A percentile compares a stretch with the other conserved stretches of the same genome.
Conservation (phyloP, 92 coral and sea anemone species). For the Paragorgia papillata region DNA sequence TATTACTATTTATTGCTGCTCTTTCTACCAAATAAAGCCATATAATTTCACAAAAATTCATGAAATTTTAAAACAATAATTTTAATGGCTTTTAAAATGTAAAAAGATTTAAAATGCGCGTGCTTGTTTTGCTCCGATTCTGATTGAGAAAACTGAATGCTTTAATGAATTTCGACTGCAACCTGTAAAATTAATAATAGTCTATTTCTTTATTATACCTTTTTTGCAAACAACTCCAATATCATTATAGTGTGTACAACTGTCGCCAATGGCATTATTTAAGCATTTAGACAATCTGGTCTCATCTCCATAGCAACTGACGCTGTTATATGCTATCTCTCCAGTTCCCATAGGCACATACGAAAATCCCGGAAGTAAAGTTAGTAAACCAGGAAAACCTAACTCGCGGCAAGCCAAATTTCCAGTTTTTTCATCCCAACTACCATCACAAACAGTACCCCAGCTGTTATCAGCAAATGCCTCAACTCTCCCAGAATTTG, state of each 20-base stretch:
- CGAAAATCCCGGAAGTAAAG: background rate
- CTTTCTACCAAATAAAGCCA: too few relatives aligned
- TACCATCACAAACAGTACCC: background rate
- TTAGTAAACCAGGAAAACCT: background rate
- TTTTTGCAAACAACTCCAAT: background rate
- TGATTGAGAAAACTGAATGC: too few relatives aligned
- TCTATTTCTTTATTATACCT: too few relatives aligned
- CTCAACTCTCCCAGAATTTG: conserved; percentile 3
- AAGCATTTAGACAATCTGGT: background rate
- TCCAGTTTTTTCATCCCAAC: background rate
- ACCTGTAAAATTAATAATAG: too few relatives aligned
- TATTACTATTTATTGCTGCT: too few relatives aligned
- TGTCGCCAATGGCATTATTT: background rate
- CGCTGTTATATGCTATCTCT: background rate
- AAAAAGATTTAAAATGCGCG: too few relatives aligned
- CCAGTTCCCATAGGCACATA: background rate
- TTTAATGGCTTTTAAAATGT: too few relatives aligned
- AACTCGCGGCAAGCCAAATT: background rate
- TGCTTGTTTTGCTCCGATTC: too few relatives aligned
- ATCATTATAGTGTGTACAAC: background rate
- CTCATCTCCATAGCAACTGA: background rate
- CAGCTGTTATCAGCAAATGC: background rate
- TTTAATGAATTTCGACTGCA: too few relatives aligned
- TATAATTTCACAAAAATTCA: too few relatives aligned
- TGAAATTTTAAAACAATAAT: too few relatives aligned